Conservation (phyloP, 2,113 vertebrate genomes). For the Microtus richardsoni region DNA sequence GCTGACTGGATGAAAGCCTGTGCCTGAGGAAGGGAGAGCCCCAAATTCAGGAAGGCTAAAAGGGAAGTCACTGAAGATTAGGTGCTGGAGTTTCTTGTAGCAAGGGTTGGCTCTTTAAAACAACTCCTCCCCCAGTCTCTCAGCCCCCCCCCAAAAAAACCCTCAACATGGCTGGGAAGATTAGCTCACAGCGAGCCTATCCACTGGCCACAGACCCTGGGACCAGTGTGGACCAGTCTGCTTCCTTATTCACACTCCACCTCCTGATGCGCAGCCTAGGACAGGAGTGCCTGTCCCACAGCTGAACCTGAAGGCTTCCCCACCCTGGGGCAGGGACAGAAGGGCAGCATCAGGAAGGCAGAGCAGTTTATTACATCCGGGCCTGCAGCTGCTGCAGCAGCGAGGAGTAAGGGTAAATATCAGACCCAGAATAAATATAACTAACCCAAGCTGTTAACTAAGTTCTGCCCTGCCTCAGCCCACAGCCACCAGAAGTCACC, state of each 20-base stretch:
- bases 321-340: not conserved
- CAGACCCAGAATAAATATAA: not conserved
- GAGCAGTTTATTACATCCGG: fast-evolving
- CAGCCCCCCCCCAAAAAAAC: not conserved
- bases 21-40: not conserved
- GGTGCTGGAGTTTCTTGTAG: not conserved
- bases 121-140: too few species aligned
- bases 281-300: not conserved
- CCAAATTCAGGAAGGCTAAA: fast-evolving
- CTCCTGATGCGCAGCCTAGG: not conserved
- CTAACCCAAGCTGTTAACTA: not conserved
- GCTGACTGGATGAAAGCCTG: not conserved
- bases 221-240: not conserved
- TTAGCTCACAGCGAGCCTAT: not conserved
- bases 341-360: not conserved
- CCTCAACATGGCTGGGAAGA: not conserved
- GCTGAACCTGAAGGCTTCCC: not conserved
- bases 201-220: not conserved
- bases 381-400: not conserved
- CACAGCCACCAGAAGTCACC: not conserved
- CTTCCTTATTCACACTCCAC: not conserved
- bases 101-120: not conserved
- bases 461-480: not conserved
- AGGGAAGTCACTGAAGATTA: not conserved
- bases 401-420: too few species aligned